Conservation (phyloP, 2,113 vertebrate species). For the Colaptes auratus region DNA sequence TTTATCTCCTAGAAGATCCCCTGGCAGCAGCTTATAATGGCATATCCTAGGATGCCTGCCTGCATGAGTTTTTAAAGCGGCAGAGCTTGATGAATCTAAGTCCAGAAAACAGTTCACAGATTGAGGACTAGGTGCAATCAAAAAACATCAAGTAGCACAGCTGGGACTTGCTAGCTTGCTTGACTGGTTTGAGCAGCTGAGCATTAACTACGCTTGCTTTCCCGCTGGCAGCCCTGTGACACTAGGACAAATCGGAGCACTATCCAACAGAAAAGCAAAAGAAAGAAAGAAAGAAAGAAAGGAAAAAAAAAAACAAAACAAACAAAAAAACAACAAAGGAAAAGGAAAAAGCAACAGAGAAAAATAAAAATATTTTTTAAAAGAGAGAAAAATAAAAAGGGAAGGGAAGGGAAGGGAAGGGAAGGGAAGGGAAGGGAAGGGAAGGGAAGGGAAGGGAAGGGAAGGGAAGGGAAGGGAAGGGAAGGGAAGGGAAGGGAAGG, state of each 20-base stretch:
- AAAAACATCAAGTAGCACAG: conserved; percentile 79
- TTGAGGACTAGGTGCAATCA: conserved; percentile 78
- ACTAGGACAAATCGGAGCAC: conserved; percentile 63
- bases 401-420: accelerated
- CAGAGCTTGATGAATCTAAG: conserved; percentile 80
- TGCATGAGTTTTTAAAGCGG: conserved; percentile 77
- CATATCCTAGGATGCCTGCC: conserved; percentile 81
- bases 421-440: accelerated
- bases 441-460: accelerated
- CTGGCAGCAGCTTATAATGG: conserved; percentile 83
- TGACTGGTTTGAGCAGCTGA: conserved; percentile 77
- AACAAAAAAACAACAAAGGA: accelerated
- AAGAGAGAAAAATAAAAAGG: accelerated
- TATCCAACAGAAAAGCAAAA: neutral
- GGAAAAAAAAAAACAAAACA: accelerated
- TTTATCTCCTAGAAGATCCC: conserved; percentile 85
- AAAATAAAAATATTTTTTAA: accelerated
- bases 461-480: accelerated
- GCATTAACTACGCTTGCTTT: conserved; percentile 74
- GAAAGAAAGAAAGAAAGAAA: accelerated
- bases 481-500: accelerated
- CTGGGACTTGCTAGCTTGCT: conserved; percentile 77
- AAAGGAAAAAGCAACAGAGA: no score
- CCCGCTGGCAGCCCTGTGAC: conserved; percentile 69
- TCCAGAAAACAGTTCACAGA: conserved; percentile 80